Evolutionary conservation across 2,888 invertebrate species (phyloP).

Genomic region (Argynnis bischoffii): DNA sequence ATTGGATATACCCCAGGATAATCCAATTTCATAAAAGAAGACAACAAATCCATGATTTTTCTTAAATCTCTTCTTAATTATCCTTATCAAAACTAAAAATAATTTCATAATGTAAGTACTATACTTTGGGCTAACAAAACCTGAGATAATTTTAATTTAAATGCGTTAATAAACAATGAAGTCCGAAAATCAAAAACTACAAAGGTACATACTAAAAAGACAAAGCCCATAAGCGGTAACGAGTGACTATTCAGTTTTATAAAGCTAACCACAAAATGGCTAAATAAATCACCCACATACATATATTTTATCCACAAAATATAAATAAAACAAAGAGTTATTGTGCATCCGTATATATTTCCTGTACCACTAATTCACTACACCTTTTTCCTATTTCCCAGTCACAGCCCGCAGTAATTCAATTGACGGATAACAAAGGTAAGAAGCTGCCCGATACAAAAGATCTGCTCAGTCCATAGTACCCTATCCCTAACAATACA

Average conservation of each 20-base stretch:
- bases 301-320: not conserved
- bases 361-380: constrained; percentile 30
- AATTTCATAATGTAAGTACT: too few relatives aligned
- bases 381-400: constrained; percentile 28
- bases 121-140: too few relatives aligned
- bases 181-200: too few relatives aligned
- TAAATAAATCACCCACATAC: not conserved
- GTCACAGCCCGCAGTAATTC: constrained; percentile 30
- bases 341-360: constrained; percentile 21
- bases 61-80: too few relatives aligned
- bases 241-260: not conserved
- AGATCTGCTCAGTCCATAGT: constrained; percentile 24
- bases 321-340: constrained; percentile 4
- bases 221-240: too few relatives aligned
- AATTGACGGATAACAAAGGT: constrained; percentile 36
- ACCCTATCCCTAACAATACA: constrained; percentile 25
- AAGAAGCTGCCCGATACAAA: constrained; percentile 33
- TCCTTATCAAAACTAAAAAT: too few relatives aligned
- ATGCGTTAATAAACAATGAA: too few relatives aligned
- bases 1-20: too few relatives aligned
- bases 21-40: too few relatives aligned
- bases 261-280: not conserved
- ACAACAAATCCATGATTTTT: too few relatives aligned
- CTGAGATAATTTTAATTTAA: too few relatives aligned
- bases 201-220: too few relatives aligned